Evolutionary conservation across 2,113 vertebrate species (phyloP).

Genomic region (Anhinga anhinga): DNA sequence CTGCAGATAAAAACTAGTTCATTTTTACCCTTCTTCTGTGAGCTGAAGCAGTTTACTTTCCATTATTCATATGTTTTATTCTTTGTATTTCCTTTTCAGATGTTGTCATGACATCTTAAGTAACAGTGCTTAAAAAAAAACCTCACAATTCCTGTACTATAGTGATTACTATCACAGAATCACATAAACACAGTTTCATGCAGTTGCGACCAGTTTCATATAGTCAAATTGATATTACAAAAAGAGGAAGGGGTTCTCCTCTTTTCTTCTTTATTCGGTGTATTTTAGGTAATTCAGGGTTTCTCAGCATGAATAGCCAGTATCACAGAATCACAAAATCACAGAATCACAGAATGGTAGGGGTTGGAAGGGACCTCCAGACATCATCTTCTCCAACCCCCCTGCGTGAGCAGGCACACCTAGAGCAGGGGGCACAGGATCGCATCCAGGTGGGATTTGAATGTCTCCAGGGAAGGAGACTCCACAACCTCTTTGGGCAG

Average conservation of each 20-base stretch:
- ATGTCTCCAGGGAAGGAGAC: too few relatives aligned
- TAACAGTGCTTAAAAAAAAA: neutral
- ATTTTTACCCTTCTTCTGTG: neutral
- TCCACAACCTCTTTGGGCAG: too few relatives aligned
- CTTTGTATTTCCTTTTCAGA: neutral
- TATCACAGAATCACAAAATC: too few relatives aligned
- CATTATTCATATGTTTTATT: neutral
- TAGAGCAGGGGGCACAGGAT: too few relatives aligned
- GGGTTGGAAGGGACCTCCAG: too few relatives aligned
- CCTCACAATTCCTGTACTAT: neutral
- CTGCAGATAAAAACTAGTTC: neutral
- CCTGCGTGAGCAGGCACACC: too few relatives aligned
- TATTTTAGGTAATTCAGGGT: neutral
- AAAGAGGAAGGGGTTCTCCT: neutral
- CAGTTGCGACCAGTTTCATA: neutral
- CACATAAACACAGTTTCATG: neutral
- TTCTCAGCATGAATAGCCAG: neutral
- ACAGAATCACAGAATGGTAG: too few relatives aligned
- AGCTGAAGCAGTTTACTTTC: neutral
- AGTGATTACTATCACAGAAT: neutral
- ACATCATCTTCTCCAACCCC: too few relatives aligned
- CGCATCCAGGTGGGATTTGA: too few relatives aligned
- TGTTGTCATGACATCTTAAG: neutral
- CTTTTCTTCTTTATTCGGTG: neutral
- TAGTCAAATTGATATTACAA: neutral